Evolutionary conservation across 2,113 vertebrate species (phyloP).

Genomic region (Protobothrops mucrosquamatus): DNA sequence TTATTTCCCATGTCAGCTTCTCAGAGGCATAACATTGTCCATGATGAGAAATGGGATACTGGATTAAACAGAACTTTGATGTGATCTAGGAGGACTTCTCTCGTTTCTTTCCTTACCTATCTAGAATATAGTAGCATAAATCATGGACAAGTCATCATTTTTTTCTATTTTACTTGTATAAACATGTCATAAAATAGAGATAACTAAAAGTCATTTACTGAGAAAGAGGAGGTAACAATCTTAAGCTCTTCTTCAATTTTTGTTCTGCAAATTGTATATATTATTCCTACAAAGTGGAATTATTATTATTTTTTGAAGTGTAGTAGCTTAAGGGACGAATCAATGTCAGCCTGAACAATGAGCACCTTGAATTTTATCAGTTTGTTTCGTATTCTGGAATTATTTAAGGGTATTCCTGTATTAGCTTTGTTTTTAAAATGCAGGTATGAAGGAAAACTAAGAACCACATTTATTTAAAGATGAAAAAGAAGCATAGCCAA

Average conservation of each 20-base stretch:
- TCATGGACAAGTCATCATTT: background rate
- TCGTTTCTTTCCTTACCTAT: background rate
- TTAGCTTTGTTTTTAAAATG: conserved; percentile 9
- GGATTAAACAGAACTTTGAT: background rate
- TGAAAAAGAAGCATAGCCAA: background rate
- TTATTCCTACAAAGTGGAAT: background rate
- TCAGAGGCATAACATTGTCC: background rate
- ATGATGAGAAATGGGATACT: background rate
- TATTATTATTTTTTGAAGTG: conserved; percentile 20
- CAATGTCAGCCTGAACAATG: conserved; percentile 17
- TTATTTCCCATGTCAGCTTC: background rate
- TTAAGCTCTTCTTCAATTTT: conserved; percentile 18
- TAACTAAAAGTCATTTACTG: conserved; percentile 20
- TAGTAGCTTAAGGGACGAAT: conserved; percentile 30
- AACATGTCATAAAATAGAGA: rapidly evolving
- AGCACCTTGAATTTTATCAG: conserved; percentile 34
- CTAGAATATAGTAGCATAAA: rapidly evolving
- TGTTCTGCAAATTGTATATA: conserved; percentile 16
- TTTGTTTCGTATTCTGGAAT: conserved; percentile 17
- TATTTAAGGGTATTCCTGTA: conserved; percentile 16
- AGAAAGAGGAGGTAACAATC: background rate
- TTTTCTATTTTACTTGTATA: background rate
- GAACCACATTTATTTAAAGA: background rate
- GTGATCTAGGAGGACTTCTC: background rate
- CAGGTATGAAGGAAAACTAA: background rate